A percentile compares a stretch with the other conserved stretches of the same genome.
These are phyloP conservation scores for Pyrgus malvae DNA, from an alignment of 2,888 invertebrate genomes.

Conservation along the genomic window DNA sequence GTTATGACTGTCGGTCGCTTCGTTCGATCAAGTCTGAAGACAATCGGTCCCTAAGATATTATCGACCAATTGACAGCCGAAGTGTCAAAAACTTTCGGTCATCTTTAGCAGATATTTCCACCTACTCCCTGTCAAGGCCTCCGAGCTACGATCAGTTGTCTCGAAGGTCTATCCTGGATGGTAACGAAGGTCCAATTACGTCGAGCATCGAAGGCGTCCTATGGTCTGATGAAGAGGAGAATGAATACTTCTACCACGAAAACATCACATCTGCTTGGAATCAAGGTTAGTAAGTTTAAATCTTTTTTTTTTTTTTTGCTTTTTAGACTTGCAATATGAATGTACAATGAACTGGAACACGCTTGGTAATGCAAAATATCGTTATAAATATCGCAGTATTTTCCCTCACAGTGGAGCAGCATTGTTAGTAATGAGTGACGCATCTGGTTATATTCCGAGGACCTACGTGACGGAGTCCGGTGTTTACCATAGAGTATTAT, in stretches of 20 bases:
- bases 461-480: no score
- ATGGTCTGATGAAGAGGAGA: slow-evolving; percentile 80
- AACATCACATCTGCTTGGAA: slow-evolving; percentile 75
- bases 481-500: no score
- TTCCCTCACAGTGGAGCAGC: no score
- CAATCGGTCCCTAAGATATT: slow-evolving; percentile 55
- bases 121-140: slow-evolving; percentile 56
- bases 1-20: slow-evolving; percentile 65
- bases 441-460: no score
- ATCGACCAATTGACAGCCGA: slow-evolving; percentile 69
- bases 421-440: no score
- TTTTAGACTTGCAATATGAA: neutral
- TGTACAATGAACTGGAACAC: neutral
- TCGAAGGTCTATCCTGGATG: slow-evolving; percentile 68
- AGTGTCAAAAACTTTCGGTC: slow-evolving; percentile 74
- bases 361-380: neutral
- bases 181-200: slow-evolving; percentile 62
- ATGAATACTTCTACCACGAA: slow-evolving; percentile 77
- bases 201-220: slow-evolving; percentile 78
- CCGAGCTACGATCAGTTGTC: slow-evolving; percentile 76
- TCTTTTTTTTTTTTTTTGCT: neutral
- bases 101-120: slow-evolving; percentile 64
- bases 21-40: slow-evolving; percentile 68
- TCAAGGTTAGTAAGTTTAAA: slow-evolving; percentile 59
- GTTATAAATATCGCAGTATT: no score